A percentile compares a stretch with the other conserved stretches of the same genome.
These are phyloP conservation scores for Aphidius ervi DNA, from an alignment of 1,140 invertebrate genomes.

Conservation along the genomic window DNA sequence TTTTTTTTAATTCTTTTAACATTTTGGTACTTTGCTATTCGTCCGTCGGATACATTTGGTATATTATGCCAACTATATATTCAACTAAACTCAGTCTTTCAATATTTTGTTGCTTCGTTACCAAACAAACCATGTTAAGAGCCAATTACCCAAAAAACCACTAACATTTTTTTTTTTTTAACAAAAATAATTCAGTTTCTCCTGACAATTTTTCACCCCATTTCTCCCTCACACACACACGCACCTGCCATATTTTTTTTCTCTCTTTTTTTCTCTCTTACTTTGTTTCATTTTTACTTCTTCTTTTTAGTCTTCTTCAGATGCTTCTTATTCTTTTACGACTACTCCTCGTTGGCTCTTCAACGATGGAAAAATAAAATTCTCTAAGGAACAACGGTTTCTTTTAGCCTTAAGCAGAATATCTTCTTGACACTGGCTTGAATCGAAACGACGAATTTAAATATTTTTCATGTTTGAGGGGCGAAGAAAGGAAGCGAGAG, in stretches of 20 bases:
- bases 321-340: too few relatives aligned
- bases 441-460: slow-evolving; percentile 12
- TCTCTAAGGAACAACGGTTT: background rate
- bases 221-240: too few relatives aligned
- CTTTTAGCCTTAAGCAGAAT: slow-evolving; percentile 1
- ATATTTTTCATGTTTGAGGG: slow-evolving; percentile 10
- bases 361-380: background rate
- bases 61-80: slow-evolving; percentile 3
- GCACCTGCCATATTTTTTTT: too few relatives aligned
- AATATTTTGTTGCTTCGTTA: slow-evolving; percentile 10
- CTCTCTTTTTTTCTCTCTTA: too few relatives aligned
- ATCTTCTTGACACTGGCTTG: background rate
- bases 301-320: too few relatives aligned
- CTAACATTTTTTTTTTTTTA: slow-evolving; percentile 9
- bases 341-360: background rate
- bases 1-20: too few relatives aligned
- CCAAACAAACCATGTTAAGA: slow-evolving; percentile 16
- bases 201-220: too few relatives aligned
- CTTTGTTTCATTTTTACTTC: too few relatives aligned
- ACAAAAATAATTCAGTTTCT: slow-evolving; percentile 14
- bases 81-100: background rate
- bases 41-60: slow-evolving; percentile 15
- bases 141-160: slow-evolving; percentile 22
- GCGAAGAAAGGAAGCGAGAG: too few relatives aligned
- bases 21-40: background rate